A percentile compares a stretch with the other conserved stretches of the same genome.
These are phyloP conservation scores for Sebastes trivittatus DNA, from an alignment of 2,797 vertebrate genomes.

Conservation along the genomic window DNA sequence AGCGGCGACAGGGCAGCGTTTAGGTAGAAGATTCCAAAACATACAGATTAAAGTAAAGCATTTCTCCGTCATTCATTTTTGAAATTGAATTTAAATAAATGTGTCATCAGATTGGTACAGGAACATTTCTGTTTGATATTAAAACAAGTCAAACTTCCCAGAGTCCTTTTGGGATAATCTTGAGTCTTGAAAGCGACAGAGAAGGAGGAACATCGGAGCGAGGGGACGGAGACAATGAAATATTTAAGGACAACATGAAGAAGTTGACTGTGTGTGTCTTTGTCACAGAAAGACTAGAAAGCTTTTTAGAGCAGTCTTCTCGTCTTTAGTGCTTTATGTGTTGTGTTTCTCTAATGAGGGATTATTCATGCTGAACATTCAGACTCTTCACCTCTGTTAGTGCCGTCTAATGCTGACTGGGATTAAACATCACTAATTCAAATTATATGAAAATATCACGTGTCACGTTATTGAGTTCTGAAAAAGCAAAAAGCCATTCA, in stretches of 20 bases:
- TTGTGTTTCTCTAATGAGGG: background rate
- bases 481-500: background rate
- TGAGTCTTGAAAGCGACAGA: no score
- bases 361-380: background rate
- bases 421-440: background rate
- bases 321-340: background rate
- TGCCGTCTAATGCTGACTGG: background rate
- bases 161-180: background rate
- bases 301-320: background rate
- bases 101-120: background rate
- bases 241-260: slow-evolving; percentile 3
- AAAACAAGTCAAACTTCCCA: no score
- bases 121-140: background rate
- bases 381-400: background rate
- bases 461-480: background rate
- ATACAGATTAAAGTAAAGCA: background rate
- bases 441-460: background rate
- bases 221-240: background rate
- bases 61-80: background rate
- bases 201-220: background rate
- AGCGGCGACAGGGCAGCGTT: background rate
- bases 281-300: background rate
- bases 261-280: background rate
- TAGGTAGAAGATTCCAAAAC: background rate
- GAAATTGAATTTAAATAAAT: background rate